Evolutionary conservation across 1,140 invertebrate genomes (phyloP).

Genomic region (Calosoma granatense): DNA sequence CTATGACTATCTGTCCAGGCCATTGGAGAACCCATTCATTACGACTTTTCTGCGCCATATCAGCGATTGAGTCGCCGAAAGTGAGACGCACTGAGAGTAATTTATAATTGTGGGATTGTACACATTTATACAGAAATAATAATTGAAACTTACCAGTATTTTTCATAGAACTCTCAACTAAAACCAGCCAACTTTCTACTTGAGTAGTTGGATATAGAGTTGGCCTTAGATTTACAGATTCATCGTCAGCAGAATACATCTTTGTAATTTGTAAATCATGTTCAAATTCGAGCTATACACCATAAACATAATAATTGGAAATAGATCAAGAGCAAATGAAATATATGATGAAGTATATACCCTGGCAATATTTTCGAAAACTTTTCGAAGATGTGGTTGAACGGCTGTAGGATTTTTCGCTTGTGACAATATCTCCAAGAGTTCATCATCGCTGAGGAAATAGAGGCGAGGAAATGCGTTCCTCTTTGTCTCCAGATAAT

Average conservation of each 20-base stretch:
- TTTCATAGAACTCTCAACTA: constrained; percentile 59
- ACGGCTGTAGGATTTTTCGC: constrained; percentile 62
- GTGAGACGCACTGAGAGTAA: constrained; percentile 37
- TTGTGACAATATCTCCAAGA: constrained; percentile 66
- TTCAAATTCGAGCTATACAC: constrained; percentile 60
- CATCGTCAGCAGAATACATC: constrained; percentile 70
- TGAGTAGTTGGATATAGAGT: constrained; percentile 57
- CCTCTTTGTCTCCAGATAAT: constrained; percentile 66
- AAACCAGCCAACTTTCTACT: constrained; percentile 69
- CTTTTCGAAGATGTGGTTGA: constrained; percentile 68
- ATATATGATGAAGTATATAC: constrained; percentile 30
- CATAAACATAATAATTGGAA: too few relatives aligned
- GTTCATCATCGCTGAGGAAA: constrained; percentile 69
- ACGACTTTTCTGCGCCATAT: constrained; percentile 37
- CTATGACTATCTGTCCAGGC: constrained; percentile 70
- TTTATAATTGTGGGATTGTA: neutral
- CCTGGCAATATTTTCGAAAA: constrained; percentile 67
- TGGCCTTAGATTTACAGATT: constrained; percentile 51
- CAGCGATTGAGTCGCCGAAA: constrained; percentile 41
- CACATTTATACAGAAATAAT: constrained; percentile 19
- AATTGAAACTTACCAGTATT: constrained; percentile 45
- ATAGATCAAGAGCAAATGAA: too few relatives aligned
- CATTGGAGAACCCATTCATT: constrained; percentile 60
- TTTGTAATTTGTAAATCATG: constrained; percentile 55
- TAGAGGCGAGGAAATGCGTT: constrained; percentile 62